Evolutionary conservation across 2,888 invertebrate genomes (phyloP).

Genomic region (Cheilosia urbana): DNA sequence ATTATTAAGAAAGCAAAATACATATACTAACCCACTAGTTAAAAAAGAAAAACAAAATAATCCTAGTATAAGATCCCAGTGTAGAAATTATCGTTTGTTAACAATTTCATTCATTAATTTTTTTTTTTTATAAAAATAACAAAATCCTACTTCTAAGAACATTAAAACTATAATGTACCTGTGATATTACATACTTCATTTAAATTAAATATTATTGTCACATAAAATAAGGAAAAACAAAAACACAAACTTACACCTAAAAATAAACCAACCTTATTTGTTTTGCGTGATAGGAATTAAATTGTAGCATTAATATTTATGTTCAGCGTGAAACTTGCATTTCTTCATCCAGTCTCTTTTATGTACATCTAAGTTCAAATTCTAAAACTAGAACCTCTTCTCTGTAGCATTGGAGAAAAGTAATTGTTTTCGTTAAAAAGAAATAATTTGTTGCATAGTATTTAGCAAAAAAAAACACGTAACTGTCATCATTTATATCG

Average conservation of each 20-base stretch:
- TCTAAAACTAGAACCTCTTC: constrained; percentile 38
- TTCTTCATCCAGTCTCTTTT: neutral
- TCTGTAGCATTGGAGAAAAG: constrained; percentile 40
- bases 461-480: constrained; percentile 47
- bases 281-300: constrained; percentile 56
- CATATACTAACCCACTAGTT: constrained; percentile 50
- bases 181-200: constrained; percentile 82
- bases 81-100: constrained; percentile 61
- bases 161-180: constrained; percentile 82
- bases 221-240: constrained; percentile 23
- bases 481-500: constrained; percentile 58
- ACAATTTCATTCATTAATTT: constrained; percentile 39
- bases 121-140: constrained; percentile 19
- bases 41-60: constrained; percentile 61
- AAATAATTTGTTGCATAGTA: constrained; percentile 74
- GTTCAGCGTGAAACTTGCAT: constrained; percentile 27
- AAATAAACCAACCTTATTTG: constrained; percentile 16
- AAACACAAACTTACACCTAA: constrained; percentile 27
- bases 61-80: constrained; percentile 76
- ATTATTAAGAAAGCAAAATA: constrained; percentile 40
- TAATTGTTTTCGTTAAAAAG: constrained; percentile 60
- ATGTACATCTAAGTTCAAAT: constrained; percentile 15
- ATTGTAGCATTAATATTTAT: constrained; percentile 52
- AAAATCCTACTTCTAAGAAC: constrained; percentile 76
- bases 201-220: constrained; percentile 69